A percentile compares a stretch with the other conserved stretches of the same genome.
Evolutionary conservation across 2,797 vertebrate species (phyloP).

Genomic region (Parambassis ranga): DNA sequence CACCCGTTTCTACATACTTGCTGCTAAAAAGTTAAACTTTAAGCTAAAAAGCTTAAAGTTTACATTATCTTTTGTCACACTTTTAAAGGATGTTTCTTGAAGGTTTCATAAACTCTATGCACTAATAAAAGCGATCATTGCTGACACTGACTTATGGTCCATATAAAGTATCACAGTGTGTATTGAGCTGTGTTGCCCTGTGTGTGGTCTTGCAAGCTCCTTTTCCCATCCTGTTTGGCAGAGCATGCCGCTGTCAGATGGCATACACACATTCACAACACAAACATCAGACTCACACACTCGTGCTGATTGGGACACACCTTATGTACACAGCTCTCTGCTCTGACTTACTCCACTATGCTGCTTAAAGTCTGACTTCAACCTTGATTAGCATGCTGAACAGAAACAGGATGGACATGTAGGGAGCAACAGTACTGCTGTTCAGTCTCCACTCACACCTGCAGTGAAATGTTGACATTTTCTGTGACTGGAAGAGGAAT

Average conservation of each 20-base stretch:
- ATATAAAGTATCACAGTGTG: too few species aligned
- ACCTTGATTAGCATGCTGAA: background rate
- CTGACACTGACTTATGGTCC: too few species aligned
- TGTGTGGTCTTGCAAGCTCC: background rate
- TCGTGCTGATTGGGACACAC: constrained; percentile 35
- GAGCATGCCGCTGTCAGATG: background rate
- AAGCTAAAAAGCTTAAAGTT: too few species aligned
- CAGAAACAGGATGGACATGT: constrained; percentile 15
- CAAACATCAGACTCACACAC: constrained; percentile 7
- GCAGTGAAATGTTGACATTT: constrained; percentile 58
- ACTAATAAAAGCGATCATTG: too few species aligned
- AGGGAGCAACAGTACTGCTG: constrained; percentile 9
- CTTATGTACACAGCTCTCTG: constrained; percentile 17
- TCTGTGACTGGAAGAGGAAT: constrained; percentile 29
- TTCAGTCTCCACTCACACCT: constrained; percentile 52
- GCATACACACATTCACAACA: background rate
- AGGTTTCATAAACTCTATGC: too few species aligned
- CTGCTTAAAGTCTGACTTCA: background rate
- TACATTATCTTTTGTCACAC: too few species aligned
- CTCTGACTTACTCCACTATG: background rate
- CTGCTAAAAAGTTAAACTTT: too few species aligned
- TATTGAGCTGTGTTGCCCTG: background rate
- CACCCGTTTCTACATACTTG: too few species aligned
- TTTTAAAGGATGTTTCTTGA: too few species aligned
- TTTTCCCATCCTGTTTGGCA: background rate